Percentiles rank a stretch among this genome's conserved stretches.
phyloP scores from a whole-genome alignment of 2,797 vertebrate genomes.

The Lateolabrax maculatus region DNA sequence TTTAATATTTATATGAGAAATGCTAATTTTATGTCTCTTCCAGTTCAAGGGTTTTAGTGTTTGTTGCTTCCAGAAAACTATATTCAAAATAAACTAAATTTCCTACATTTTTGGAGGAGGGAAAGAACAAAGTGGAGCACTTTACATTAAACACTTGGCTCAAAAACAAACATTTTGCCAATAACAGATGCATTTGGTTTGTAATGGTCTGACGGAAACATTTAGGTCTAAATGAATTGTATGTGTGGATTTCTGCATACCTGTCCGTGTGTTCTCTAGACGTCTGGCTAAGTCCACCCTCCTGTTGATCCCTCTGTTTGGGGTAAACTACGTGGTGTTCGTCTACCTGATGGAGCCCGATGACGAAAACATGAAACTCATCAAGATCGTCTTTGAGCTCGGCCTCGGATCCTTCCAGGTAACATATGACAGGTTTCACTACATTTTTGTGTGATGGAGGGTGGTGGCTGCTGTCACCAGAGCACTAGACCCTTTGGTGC shows the following conservation, averaged over 20 bases:
- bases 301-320: slow-evolving; percentile 94
- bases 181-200: background rate
- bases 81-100: background rate
- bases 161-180: background rate
- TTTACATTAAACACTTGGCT: background rate
- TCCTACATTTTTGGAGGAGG: background rate
- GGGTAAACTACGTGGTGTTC: slow-evolving; percentile 93
- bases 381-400: slow-evolving; percentile 93
- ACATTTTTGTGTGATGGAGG: background rate
- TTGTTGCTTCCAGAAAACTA: background rate
- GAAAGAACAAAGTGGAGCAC: background rate
- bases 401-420: slow-evolving; percentile 96
- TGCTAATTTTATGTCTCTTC: background rate
- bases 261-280: slow-evolving; percentile 73
- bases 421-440: background rate
- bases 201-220: too few species aligned
- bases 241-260: background rate
- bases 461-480: background rate
- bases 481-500: background rate
- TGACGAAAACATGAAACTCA: slow-evolving; percentile 74
- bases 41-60: background rate
- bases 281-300: slow-evolving; percentile 95
- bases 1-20: too few species aligned
- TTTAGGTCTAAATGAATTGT: too few species aligned
- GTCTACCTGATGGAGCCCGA: slow-evolving; percentile 85